phyloP scores from a whole-genome alignment of 2,888 invertebrate species.

The Oscheius onirici region DNA sequence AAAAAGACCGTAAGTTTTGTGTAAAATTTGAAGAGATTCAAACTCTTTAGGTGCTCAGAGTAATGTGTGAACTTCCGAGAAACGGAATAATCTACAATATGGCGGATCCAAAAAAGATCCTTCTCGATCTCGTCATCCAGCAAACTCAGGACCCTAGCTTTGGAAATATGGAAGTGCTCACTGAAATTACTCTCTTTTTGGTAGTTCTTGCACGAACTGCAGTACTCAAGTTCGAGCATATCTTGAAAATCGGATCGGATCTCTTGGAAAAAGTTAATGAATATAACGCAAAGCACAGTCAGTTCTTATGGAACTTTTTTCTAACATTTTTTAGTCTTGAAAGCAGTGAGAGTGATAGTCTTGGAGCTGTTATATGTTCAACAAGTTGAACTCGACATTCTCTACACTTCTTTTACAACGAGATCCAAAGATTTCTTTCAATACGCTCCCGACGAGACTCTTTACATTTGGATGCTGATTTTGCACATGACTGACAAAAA shows the following conservation, averaged over 20 bases:
- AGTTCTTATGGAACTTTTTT: background rate
- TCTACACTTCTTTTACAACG: constrained; percentile 3
- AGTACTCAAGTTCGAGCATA: constrained; percentile 21
- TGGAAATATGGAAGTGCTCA: constrained; percentile 23
- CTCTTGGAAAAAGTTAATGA: constrained; percentile 24
- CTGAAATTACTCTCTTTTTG: constrained; percentile 25
- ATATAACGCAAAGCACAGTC: constrained; percentile 18
- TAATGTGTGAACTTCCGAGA: constrained; percentile 47
- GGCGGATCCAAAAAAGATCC: constrained; percentile 40
- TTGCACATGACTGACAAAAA: constrained; percentile 22
- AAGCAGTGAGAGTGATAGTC: constrained; percentile 6
- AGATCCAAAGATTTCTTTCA: constrained; percentile 4
- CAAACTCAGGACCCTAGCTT: constrained; percentile 23
- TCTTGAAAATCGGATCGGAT: constrained; percentile 15
- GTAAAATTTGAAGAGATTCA: background rate
- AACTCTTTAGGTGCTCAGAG: constrained; percentile 14
- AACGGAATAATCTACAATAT: constrained; percentile 50
- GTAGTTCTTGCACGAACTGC: constrained; percentile 19
- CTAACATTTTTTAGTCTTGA: constrained; percentile 1
- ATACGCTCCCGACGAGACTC: constrained; percentile 13
- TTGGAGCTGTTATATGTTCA: constrained; percentile 29
- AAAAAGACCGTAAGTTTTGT: constrained; percentile 35
- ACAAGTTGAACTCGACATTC: constrained; percentile 9
- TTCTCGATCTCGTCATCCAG: constrained; percentile 37
- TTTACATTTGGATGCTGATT: constrained; percentile 22